Evolutionary conservation across 2,797 vertebrate genomes (phyloP), one percentile per base, ranked within the genome.

Genomic region (Gouania willdenowi): DNA sequence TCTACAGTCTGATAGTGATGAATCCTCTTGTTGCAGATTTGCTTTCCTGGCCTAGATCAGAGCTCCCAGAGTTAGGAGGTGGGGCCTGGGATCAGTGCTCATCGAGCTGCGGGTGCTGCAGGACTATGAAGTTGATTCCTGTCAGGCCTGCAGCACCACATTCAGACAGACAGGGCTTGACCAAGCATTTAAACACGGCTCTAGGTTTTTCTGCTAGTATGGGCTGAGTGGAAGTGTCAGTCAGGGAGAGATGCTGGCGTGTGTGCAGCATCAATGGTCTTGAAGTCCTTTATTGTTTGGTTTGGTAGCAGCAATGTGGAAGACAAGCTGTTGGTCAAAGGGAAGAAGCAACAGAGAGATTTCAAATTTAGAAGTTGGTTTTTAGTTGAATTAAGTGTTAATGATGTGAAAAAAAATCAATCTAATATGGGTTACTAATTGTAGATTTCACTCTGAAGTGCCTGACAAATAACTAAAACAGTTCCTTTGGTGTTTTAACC

Each of bases 141-240:
- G 79, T 75, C 79, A 75, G 59, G 75, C 56, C 62, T 10, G 15
- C 51, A 59, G 63, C 60, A 49, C 41, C 57, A 39, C 61, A 55
- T 47, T 76, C 71, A 72, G 77, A 75, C n/a, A n/a, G n/a, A n/a
- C 66, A 74, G 66, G 66, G 64, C 65, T 74, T 75, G 75, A 66
- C 67, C 73, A 65, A 72, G 73, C 69, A 45, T 76, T 84, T 79
- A 79, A 84, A 77, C 44, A 34, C 57, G 60, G 75, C 73, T 74
- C 42, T 28, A 60, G 75, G 75, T 71, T 74, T 80, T 74, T 71
- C 51, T 8, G 20, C 64, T 73, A 38, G 60, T 59, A 52, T 50
- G 49, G 42, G 46, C 68, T 61, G 72, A 77, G 56, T 70, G 62
- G 51, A 74, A 46, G 66, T 79, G 77, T 79, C 72, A 78, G 62